phyloP scores from a whole-genome alignment of 2,888 invertebrate species.

The Drosophila falleni region DNA sequence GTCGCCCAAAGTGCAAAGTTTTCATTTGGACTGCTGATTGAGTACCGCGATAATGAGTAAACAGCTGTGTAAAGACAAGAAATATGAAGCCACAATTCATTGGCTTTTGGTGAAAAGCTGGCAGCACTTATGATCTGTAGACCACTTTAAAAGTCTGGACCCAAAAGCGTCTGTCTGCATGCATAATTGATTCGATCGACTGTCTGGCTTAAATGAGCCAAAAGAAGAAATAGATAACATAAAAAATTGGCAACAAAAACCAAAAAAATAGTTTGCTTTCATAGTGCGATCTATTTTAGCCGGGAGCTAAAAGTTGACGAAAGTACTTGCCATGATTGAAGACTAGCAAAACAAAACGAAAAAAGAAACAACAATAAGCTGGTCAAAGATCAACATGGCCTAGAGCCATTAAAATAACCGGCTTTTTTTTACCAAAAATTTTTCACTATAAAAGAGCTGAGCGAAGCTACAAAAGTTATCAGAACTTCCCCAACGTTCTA shows the following conservation, averaged over 20 bases:
- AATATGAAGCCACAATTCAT: slow-evolving; percentile 15
- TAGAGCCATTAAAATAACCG: slow-evolving; percentile 56
- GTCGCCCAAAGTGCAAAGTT: slow-evolving; percentile 66
- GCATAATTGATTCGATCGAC: slow-evolving; percentile 71
- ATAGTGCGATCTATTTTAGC: slow-evolving; percentile 37
- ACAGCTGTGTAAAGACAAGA: slow-evolving; percentile 30
- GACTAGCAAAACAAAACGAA: slow-evolving; percentile 26
- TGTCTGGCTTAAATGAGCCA: slow-evolving; percentile 28
- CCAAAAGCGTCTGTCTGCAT: slow-evolving; percentile 39
- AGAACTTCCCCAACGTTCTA: slow-evolving; percentile 64
- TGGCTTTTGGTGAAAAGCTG: slow-evolving; percentile 35
- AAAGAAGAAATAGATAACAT: slow-evolving; percentile 7
- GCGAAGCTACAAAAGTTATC: slow-evolving; percentile 37
- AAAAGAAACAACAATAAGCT: slow-evolving; percentile 36
- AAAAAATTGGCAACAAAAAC: slow-evolving; percentile 8
- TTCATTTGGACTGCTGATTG: slow-evolving; percentile 68
- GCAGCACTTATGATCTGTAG: slow-evolving; percentile 54
- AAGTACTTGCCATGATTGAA: slow-evolving; percentile 55
- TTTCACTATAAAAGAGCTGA: slow-evolving; percentile 61
- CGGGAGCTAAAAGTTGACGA: slow-evolving; percentile 60
- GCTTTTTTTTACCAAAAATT: slow-evolving; percentile 44
- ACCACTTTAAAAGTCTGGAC: slow-evolving; percentile 56
- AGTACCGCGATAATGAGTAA: slow-evolving; percentile 74
- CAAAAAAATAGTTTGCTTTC: slow-evolving; percentile 47
- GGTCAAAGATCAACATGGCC: slow-evolving; percentile 50